Evolutionary conservation across 1,140 invertebrate species (phyloP).

Genomic region (Pseudomyrmex sp.): DNA sequence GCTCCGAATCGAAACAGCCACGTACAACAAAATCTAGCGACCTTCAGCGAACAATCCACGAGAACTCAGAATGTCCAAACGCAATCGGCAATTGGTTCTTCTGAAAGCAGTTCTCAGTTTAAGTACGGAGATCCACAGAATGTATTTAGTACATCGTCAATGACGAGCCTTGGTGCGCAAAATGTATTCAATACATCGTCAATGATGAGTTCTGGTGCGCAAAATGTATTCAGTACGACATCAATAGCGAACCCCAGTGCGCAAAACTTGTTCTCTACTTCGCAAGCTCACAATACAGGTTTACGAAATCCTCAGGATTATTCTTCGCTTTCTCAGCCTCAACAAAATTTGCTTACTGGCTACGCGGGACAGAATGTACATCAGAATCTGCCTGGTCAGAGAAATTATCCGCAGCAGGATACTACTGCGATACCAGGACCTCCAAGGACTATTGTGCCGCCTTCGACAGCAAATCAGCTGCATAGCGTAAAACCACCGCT

Average conservation of each 20-base stretch:
- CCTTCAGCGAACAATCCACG: neutral
- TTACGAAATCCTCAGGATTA: conserved; percentile 70
- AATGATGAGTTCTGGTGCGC: conserved; percentile 40
- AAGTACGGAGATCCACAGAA: conserved; percentile 48
- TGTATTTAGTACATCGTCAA: conserved; percentile 14
- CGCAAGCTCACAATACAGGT: conserved; percentile 64
- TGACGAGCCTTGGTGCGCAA: conserved; percentile 39
- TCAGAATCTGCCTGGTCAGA: conserved; percentile 77
- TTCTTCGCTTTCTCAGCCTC: conserved; percentile 59
- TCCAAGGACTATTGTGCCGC: conserved; percentile 6
- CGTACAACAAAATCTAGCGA: conserved; percentile 21
- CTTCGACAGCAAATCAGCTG: conserved; percentile 42
- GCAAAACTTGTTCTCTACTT: conserved; percentile 67
- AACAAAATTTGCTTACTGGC: conserved; percentile 39
- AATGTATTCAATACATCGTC: neutral
- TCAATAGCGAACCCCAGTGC: conserved; percentile 52
- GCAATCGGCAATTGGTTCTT: conserved; percentile 18
- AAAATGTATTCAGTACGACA: neutral
- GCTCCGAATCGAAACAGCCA: conserved; percentile 29
- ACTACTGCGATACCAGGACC: conserved; percentile 64
- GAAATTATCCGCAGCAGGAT: conserved; percentile 73
- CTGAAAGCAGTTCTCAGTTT: conserved; percentile 31
- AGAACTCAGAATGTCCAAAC: conserved; percentile 4
- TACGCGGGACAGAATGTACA: conserved; percentile 64
- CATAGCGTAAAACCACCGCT: conserved; percentile 29